phyloP scores from a whole-genome alignment of 2,797 vertebrate species.

The Meriones psammophilus region DNA sequence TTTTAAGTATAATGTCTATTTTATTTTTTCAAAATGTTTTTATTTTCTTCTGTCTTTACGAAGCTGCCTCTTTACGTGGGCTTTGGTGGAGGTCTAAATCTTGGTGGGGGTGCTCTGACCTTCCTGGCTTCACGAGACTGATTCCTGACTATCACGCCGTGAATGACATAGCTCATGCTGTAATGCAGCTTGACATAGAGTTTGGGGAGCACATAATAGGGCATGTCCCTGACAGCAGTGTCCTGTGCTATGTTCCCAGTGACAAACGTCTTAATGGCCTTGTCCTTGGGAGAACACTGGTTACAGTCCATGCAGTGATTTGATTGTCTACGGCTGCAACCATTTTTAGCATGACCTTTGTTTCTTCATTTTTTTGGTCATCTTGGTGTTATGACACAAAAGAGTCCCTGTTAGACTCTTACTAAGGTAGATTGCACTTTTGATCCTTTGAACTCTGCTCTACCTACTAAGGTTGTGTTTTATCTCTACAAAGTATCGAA shows the following conservation, averaged over 20 bases:
- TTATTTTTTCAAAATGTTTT: background rate
- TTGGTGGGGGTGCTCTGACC: constrained; percentile 94
- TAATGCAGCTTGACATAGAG: constrained; percentile 92
- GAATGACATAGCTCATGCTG: constrained; percentile 97
- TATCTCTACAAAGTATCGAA: background rate
- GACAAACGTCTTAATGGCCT: background rate
- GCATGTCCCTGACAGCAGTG: background rate
- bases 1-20: background rate
- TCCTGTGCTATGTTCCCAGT: background rate
- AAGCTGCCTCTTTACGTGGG: background rate
- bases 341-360: background rate
- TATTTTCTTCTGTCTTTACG: background rate
- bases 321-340: too few species aligned
- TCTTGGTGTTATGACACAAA: background rate
- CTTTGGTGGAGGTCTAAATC: constrained; percentile 89
- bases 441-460: background rate
- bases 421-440: background rate
- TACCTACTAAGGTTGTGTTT: background rate
- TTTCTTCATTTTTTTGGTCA: background rate
- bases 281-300: background rate
- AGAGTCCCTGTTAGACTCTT: background rate
- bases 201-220: constrained; percentile 94
- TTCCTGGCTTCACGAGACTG: constrained; percentile 95
- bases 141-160: constrained; percentile 97
- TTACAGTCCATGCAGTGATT: too few species aligned